phyloP scores from a whole-genome alignment of 2,797 vertebrate species.

The Phrynocephalus vlangalii region DNA sequence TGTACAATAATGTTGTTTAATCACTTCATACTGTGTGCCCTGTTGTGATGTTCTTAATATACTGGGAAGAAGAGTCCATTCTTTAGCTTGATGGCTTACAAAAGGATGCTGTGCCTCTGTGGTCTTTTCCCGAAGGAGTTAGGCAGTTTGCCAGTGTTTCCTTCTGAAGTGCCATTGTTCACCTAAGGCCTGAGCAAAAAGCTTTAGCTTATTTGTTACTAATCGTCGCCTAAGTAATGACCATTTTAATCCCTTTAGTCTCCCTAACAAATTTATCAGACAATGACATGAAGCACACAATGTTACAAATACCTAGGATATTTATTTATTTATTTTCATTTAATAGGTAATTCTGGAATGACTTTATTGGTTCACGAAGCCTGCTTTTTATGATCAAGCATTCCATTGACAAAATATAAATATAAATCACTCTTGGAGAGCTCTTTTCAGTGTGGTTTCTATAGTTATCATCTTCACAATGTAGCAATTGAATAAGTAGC shows the following conservation, averaged over 20 bases:
- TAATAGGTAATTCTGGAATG: constrained; percentile 64
- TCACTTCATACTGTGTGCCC: constrained; percentile 73
- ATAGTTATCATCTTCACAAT: constrained; percentile 58
- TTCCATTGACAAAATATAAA: constrained; percentile 63
- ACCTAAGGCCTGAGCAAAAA: constrained; percentile 73
- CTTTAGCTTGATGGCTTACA: constrained; percentile 70
- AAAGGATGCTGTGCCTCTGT: constrained; percentile 64
- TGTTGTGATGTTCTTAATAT: constrained; percentile 72
- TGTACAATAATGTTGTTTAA: constrained; percentile 56
- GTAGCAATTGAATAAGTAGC: constrained; percentile 38
- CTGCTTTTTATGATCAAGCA: constrained; percentile 47
- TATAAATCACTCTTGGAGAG: constrained; percentile 47
- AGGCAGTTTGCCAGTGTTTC: constrained; percentile 78
- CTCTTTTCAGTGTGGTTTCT: constrained; percentile 45
- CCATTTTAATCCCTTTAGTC: constrained; percentile 67
- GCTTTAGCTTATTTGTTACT: constrained; percentile 73
- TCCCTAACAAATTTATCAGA: constrained; percentile 74
- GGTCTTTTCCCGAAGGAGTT: constrained; percentile 73
- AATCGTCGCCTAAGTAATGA: constrained; percentile 73
- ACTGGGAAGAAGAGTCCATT: constrained; percentile 62
- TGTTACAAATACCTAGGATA: constrained; percentile 50
- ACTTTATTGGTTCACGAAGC: constrained; percentile 61
- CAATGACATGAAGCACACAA: constrained; percentile 50
- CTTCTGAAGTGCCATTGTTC: constrained; percentile 79
- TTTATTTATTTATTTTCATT: constrained; percentile 61